Conservation (phyloP, 1,140 invertebrate species). For the Rhizoglyphus robini region DNA sequence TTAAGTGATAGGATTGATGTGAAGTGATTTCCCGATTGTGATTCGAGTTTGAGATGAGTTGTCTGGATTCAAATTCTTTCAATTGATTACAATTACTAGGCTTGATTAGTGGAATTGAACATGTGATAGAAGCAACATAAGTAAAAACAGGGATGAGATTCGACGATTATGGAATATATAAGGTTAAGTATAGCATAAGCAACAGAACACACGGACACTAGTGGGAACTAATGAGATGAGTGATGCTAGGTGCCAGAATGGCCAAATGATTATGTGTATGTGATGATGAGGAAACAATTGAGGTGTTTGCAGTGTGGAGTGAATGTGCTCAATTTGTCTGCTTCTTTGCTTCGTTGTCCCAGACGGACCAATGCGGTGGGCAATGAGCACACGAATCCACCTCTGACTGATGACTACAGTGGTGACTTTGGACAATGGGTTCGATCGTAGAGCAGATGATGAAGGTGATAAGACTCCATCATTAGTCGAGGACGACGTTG, state of each 20-base stretch:
- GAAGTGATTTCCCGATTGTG: background rate
- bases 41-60: no score
- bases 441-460: background rate
- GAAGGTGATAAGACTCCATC: no score
- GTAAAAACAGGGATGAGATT: no score
- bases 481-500: no score
- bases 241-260: background rate
- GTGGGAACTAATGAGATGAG: background rate
- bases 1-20: background rate
- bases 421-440: no score
- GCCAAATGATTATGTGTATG: background rate
- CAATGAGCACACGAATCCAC: background rate
- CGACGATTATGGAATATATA: background rate
- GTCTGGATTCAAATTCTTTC: no score
- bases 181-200: background rate
- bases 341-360: background rate
- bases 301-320: background rate
- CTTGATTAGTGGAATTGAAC: no score
- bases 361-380: background rate
- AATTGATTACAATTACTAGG: no score
- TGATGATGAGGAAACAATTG: background rate
- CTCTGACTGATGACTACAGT: background rate
- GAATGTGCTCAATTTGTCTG: background rate
- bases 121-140: no score
- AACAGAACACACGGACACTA: background rate